A percentile compares a stretch with the other conserved stretches of the same genome.
Conservation (phyloP, 92 coral and sea anemone genomes). For the Ricordea florida region DNA sequence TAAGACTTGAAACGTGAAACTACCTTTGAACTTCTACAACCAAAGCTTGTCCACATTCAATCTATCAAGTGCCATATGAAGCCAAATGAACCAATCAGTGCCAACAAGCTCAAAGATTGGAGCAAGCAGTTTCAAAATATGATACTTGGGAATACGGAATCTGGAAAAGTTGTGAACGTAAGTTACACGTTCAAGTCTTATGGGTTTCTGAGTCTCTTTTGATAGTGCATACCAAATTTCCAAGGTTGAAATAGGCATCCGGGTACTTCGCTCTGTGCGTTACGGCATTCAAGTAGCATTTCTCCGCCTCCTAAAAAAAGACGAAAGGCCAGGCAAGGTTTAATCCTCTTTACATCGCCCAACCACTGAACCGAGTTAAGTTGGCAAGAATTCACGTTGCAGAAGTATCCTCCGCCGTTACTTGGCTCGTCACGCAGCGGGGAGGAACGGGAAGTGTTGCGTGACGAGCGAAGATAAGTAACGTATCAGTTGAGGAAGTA, state of each 20-base stretch:
- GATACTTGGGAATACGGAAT: too few relatives aligned
- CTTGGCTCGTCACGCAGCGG: too few relatives aligned
- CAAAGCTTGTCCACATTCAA: too few relatives aligned
- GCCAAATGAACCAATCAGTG: not conserved
- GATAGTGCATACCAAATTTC: conserved; percentile 75
- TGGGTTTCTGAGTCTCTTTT: too few relatives aligned
- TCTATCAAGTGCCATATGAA: not conserved
- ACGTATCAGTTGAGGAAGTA: too few relatives aligned
- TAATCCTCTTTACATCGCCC: not conserved
- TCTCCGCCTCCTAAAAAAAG: conserved; percentile 76
- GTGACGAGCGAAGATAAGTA: too few relatives aligned
- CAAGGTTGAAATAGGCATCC: conserved; percentile 92
- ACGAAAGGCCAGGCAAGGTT: not conserved
- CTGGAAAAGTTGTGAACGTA: too few relatives aligned
- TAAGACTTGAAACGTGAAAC: too few relatives aligned
- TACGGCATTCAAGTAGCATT: conserved; percentile 83
- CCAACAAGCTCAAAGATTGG: not conserved
- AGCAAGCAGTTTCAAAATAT: too few relatives aligned
- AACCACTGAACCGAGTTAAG: not conserved
- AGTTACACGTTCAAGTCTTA: not conserved
- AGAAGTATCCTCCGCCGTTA: too few relatives aligned
- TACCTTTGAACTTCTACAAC: too few relatives aligned
- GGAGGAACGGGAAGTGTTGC: too few relatives aligned
- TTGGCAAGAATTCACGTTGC: not conserved
- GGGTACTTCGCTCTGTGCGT: conserved; percentile 71